phyloP scores from a whole-genome alignment of 2,888 invertebrate species.

The Pediacus dermestoides region DNA sequence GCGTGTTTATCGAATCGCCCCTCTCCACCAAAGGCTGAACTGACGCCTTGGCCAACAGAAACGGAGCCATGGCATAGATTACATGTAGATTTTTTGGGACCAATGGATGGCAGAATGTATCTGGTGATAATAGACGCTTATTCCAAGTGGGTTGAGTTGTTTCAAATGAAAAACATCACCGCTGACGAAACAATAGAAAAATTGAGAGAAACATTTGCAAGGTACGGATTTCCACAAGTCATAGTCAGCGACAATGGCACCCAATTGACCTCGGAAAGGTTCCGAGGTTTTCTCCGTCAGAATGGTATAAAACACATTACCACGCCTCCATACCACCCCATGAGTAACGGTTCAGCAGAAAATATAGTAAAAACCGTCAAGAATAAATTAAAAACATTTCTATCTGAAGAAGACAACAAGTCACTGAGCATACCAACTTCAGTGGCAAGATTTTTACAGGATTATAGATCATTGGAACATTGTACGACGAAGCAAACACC shows the following conservation, averaged over 20 bases:
- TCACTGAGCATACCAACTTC: too few relatives aligned
- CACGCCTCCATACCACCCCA: constrained; percentile 2
- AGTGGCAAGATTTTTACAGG: too few relatives aligned
- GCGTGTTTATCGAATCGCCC: constrained; percentile 10
- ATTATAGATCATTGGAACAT: too few relatives aligned
- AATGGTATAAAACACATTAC: constrained; percentile 6
- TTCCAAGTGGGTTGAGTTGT: constrained; percentile 14
- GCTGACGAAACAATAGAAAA: constrained; percentile 12
- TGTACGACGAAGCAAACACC: too few relatives aligned
- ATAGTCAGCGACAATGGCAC: background rate
- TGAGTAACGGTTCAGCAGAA: constrained; percentile 5
- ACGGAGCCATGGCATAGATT: constrained; percentile 7
- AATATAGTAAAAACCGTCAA: too few relatives aligned
- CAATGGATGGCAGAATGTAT: constrained; percentile 5
- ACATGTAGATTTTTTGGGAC: constrained; percentile 11
- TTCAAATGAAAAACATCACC: constrained; percentile 10
- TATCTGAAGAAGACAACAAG: too few relatives aligned
- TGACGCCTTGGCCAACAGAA: constrained; percentile 7
- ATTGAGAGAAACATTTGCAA: constrained; percentile 11
- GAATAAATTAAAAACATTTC: too few relatives aligned
- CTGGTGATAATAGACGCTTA: constrained; percentile 13
- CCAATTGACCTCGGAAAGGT: background rate
- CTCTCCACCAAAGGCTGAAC: constrained; percentile 8
- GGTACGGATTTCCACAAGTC: background rate
- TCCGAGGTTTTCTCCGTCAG: background rate